Conservation (phyloP, 1,140 invertebrate species). For the Bombus balteatus region DNA sequence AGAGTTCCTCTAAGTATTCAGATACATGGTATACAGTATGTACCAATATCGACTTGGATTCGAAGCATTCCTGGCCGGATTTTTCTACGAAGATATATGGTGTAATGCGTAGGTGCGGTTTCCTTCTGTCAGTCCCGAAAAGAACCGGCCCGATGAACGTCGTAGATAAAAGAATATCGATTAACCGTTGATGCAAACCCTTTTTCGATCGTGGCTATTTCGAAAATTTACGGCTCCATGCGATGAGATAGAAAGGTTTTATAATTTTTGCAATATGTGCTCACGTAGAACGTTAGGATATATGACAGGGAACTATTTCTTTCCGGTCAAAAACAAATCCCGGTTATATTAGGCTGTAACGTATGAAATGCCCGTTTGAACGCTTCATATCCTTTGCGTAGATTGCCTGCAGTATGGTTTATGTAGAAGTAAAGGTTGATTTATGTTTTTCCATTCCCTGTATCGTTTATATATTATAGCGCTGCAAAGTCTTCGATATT, state of each 20-base stretch:
- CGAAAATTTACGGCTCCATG: not conserved
- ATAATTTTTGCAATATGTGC: not conserved
- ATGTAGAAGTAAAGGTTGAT: not conserved
- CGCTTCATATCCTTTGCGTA: not conserved
- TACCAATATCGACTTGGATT: not conserved
- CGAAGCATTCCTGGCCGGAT: conserved; percentile 3
- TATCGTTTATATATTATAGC: not conserved
- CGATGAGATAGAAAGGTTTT: not conserved
- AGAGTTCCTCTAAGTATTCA: not conserved
- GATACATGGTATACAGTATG: not conserved
- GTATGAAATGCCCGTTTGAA: not conserved
- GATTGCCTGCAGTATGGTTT: not conserved
- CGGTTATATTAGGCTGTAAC: not conserved
- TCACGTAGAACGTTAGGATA: not conserved
- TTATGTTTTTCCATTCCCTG: not conserved
- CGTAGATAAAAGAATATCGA: conserved; percentile 30
- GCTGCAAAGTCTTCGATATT: not conserved
- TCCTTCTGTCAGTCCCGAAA: not conserved
- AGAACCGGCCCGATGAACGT: not conserved
- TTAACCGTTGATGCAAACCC: not conserved
- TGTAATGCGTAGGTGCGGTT: conserved; percentile 11
- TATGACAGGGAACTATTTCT: not conserved
- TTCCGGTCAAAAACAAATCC: not conserved
- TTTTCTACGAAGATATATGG: conserved; percentile 6
- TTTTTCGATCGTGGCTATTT: not conserved